Evolutionary conservation across 2,797 vertebrate genomes (phyloP).

Genomic region (Scomberomorus guttatus): DNA sequence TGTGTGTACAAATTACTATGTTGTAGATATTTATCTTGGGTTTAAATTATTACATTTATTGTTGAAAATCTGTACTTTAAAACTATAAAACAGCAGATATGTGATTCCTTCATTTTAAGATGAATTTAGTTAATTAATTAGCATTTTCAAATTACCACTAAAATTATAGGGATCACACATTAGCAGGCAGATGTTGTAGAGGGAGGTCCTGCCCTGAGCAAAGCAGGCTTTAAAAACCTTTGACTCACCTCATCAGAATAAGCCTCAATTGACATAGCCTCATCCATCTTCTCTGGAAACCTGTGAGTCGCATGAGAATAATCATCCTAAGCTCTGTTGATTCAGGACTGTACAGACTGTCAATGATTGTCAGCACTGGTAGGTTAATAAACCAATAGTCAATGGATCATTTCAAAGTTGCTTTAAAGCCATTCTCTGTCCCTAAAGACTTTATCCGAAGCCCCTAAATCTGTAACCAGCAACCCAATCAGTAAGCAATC

Average conservation of each 20-base stretch:
- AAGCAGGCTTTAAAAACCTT: slow-evolving; percentile 34
- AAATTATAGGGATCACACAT: slow-evolving; percentile 7
- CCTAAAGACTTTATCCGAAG: slow-evolving; percentile 33
- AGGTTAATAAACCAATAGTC: slow-evolving; percentile 57
- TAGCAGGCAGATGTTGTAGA: slow-evolving; percentile 14
- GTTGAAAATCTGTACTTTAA: background rate
- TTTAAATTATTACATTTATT: background rate
- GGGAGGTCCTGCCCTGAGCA: slow-evolving; percentile 10
- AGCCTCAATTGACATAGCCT: slow-evolving; percentile 43
- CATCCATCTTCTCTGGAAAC: slow-evolving; percentile 53
- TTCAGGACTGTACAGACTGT: slow-evolving; percentile 27
- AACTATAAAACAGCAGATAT: background rate
- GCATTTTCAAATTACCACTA: background rate
- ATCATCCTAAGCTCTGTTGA: slow-evolving; percentile 42
- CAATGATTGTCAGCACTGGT: slow-evolving; percentile 41
- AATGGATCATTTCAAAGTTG: slow-evolving; percentile 50
- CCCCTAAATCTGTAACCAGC: slow-evolving; percentile 44
- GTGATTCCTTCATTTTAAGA: background rate
- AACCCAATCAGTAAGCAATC: slow-evolving; percentile 43
- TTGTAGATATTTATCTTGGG: background rate
- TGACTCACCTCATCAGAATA: slow-evolving; percentile 28
- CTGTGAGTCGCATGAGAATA: slow-evolving; percentile 36
- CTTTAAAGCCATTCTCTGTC: slow-evolving; percentile 49
- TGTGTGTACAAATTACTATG: background rate
- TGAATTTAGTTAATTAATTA: too few species aligned